Base-by-base conservation (phyloP, 2,797 vertebrate genomes). In the Diglossa cyanea region DNA sequence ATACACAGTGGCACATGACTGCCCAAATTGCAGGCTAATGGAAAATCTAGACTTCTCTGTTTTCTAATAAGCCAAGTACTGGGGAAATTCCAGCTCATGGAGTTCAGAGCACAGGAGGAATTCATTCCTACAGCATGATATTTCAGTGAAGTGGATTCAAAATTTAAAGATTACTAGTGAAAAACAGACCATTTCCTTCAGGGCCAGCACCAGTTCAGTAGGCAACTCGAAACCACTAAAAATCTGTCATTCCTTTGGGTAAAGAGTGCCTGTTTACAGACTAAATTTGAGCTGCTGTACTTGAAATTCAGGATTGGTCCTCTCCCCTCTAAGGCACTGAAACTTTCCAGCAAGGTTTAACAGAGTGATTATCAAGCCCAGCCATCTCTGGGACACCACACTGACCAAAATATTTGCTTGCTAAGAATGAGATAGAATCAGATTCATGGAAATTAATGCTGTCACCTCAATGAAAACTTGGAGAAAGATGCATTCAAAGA, bases 401-500 rank as follows among this genome's bases (percentile, higher is more conserved):
- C 31, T 28, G 68, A 83, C 83, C 84, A 80, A 97, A 96, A 92
- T 79, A 85, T 68, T 84, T 89, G 30, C 63, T 87, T 93, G 82
- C 80, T 74, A 81, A 78, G 55, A 80, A 82, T 16, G 45, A 93
- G 94, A 95, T 89, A 80, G 73, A 76, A 88, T 93, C 82, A 45
- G 60, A 68, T 72, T 63, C 47, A 61, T 92, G 87, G 95, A 97
- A 94, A 97, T 95, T 33, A 96, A 88, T 92, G 78, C 50, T 85
- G 86, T 74, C 86, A 86, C 74, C 80, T 86, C 89, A 89, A 94
- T 96, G 88, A 89, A 91, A 89, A 94, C 42, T 82, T 60, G 37
- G 62, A 89, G 65, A 66, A 88, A 93, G 90, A 94, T 78, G 77
- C 25, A 63, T 76, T 78, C 71, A 21, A 67, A 90, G 79, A 89